Evolutionary conservation across 2,797 vertebrate species (phyloP).

Genomic region (Acrossocheilus wenchowensis): DNA sequence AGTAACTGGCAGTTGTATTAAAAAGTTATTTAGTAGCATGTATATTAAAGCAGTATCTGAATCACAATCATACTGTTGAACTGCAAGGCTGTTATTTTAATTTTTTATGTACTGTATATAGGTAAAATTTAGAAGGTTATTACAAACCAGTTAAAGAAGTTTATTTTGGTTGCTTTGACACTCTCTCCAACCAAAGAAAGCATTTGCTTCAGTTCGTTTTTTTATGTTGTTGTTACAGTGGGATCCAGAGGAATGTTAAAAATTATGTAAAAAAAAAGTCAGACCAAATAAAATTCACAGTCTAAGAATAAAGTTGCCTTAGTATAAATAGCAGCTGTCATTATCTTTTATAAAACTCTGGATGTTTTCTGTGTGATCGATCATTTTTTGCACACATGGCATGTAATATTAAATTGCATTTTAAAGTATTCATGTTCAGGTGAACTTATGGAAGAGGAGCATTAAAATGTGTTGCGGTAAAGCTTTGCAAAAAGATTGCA

Average conservation of each 20-base stretch:
- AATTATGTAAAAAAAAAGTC: neutral
- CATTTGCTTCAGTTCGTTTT: neutral
- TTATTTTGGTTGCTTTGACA: neutral
- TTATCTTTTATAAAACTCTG: conserved; percentile 5
- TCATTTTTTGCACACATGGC: neutral
- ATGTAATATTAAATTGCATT: conserved; percentile 5
- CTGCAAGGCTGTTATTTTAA: neutral
- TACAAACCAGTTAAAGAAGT: neutral
- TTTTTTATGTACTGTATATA: neutral
- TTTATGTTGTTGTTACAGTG: neutral
- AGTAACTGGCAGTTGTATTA: neutral
- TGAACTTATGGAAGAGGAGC: neutral
- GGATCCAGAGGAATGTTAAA: neutral
- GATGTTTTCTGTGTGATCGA: neutral
- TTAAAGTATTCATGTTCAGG: conserved; percentile 9
- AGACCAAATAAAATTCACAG: neutral
- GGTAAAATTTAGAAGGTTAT: neutral
- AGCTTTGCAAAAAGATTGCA: neutral
- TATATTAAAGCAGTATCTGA: neutral
- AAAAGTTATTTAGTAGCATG: neutral
- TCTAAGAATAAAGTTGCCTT: neutral
- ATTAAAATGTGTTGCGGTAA: neutral
- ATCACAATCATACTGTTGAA: neutral
- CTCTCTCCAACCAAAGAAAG: neutral
- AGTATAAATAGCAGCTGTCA: neutral